A percentile compares a stretch with the other conserved stretches of the same genome.
phyloP scores from a whole-genome alignment of 2,113 vertebrate species.

The Rhagologus leucostigma region DNA sequence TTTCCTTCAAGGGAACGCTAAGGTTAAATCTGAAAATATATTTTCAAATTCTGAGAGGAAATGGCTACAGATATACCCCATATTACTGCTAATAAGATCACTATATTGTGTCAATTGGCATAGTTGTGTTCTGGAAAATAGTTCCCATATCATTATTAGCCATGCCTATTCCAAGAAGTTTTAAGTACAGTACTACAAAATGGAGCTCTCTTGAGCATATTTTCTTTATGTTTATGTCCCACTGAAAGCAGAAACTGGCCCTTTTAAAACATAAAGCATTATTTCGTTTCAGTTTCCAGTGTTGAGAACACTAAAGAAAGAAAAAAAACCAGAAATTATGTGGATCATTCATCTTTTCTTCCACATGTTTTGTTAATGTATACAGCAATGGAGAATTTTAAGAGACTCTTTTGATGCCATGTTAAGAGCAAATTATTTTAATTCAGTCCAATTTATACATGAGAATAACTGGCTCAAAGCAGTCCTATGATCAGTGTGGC shows the following conservation, averaged over 20 bases:
- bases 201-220: neutral
- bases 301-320: neutral
- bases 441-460: slow-evolving; percentile 57
- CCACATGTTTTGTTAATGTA: neutral
- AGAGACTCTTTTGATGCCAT: neutral
- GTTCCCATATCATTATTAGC: slow-evolving; percentile 7
- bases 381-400: neutral
- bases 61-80: neutral
- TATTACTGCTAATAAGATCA: neutral
- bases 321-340: neutral
- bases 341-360: neutral
- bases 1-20: neutral
- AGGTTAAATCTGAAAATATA: neutral
- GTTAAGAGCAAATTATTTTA: slow-evolving; percentile 29
- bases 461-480: slow-evolving; percentile 52
- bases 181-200: neutral
- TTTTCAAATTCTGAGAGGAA: neutral
- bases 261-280: neutral
- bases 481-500: slow-evolving; percentile 60
- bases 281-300: neutral
- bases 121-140: neutral
- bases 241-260: neutral
- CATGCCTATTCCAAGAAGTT: neutral
- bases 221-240: neutral
- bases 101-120: neutral